Percentiles rank a stretch among this genome's conserved stretches.
Evolutionary conservation across 2,888 invertebrate species (phyloP).

Genomic region (Melinaea marsaeus): DNA sequence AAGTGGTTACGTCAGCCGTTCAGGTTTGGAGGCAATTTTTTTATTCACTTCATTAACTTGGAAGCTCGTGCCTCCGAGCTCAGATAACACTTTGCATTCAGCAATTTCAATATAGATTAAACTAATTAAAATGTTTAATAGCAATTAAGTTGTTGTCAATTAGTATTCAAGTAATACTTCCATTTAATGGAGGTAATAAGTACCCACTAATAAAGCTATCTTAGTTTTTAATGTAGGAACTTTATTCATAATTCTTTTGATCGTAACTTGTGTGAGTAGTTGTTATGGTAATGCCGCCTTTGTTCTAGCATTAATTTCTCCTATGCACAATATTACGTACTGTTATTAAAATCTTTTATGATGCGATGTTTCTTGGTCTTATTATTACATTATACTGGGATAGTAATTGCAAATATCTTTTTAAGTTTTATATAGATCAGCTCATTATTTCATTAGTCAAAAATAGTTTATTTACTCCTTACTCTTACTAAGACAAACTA

Average conservation of each 20-base stretch:
- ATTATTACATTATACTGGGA: no score
- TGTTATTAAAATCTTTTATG: no score
- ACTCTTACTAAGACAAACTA: no score
- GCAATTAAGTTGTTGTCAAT: background rate
- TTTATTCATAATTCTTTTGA: no score
- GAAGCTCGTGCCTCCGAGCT: background rate
- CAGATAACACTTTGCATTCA: conserved; percentile 5
- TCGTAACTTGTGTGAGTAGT: conserved; percentile 8
- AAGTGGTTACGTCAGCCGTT: background rate
- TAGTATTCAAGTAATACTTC: background rate
- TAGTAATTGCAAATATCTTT: no score
- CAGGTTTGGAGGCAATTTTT: background rate
- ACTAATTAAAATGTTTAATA: conserved; percentile 2
- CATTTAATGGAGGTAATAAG: no score
- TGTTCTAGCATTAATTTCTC: conserved; percentile 23
- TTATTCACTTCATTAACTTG: conserved; percentile 2
- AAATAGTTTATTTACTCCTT: no score
- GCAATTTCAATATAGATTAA: conserved; percentile 1
- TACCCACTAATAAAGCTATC: no score
- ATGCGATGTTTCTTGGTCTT: no score
- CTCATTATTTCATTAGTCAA: no score
- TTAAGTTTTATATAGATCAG: no score
- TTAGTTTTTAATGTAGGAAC: no score
- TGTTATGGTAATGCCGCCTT: conserved; percentile 22
- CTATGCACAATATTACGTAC: conserved; percentile 14